Evolutionary conservation across 2,797 vertebrate genomes (phyloP), one percentile per base, ranked within the genome.

Genomic region (Ptychadena robeensis): DNA sequence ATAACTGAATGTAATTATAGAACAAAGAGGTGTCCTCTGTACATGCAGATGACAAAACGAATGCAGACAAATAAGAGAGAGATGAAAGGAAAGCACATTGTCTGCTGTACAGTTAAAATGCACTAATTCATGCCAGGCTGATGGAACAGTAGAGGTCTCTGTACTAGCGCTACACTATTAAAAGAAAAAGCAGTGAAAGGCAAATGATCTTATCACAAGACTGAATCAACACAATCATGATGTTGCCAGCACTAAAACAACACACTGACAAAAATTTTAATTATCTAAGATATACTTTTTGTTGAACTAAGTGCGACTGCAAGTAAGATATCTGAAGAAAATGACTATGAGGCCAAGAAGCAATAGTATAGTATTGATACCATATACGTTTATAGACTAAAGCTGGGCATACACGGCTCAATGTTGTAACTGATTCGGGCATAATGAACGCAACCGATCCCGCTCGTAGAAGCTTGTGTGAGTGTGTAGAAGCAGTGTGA

Each of bases 131-230:
- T 79, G 80, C 81, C 77, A 88, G 32, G 28, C 31, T 74, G 53
- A 59, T 85, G 25, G 12, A 76, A 83, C 75, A 73, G 3, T 32
- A 12, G 38, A 65, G 38, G 57, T 86, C 75, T 75, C 80, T 73
- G 53, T 77, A 86, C 82, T 85, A 71, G 2, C 48, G 86, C 71
- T 4, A 87, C 53, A 68, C 88, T 79, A 34, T 85, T 86, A 86
- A 2, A 85, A 38, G 83, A 87, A 85, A 83, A 25, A 75, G 35
- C 63, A 69, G 80, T 80, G 75, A 87, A 87, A 34, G 85, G 66
- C 61, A 15, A 9, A 27, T 81, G 53, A 77, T 82, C 18, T 86
- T 88, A 81, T 80, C 22, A 74, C 4, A 67, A 37, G 89, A 18
- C 74, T 75, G 85, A 28, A 71, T 87, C 85, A 57, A 85, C 64